Evolutionary conservation across 2,113 vertebrate species (phyloP).

Genomic region (Neogale vison): DNA sequence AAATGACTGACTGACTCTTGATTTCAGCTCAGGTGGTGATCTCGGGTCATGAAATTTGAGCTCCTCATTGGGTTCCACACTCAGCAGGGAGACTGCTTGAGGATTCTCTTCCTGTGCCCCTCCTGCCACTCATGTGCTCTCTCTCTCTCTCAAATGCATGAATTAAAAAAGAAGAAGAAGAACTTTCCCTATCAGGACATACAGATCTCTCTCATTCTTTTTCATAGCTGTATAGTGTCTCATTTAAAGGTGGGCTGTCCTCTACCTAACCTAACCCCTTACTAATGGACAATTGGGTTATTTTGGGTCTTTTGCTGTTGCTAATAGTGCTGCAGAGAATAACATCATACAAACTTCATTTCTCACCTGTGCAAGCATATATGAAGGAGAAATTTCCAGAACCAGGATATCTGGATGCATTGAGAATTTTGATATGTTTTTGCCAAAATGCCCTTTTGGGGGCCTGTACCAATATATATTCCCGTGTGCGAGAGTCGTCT

Average conservation of each 20-base stretch:
- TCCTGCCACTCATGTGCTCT: accelerated
- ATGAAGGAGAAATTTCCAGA: slow-evolving; percentile 25
- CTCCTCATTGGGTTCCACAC: neutral
- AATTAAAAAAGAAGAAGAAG: neutral
- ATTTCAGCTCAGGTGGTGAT: neutral
- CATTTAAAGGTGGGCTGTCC: neutral
- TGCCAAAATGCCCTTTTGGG: slow-evolving; percentile 27
- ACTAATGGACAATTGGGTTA: neutral
- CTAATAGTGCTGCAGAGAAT: neutral
- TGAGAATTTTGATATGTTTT: slow-evolving; percentile 45
- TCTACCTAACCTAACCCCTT: neutral
- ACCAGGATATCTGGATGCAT: neutral
- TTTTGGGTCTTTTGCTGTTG: neutral
- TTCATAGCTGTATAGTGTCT: neutral
- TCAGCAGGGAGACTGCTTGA: neutral
- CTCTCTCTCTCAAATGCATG: neutral
- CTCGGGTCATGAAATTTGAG: neutral
- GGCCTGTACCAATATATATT: slow-evolving; percentile 7
- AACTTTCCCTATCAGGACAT: neutral
- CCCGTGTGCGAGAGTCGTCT: neutral
- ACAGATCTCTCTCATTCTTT: neutral
- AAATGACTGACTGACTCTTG: neutral
- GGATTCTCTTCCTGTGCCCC: neutral
- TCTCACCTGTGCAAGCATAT: neutral
- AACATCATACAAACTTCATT: neutral